Base-by-base conservation (phyloP, 2,888 invertebrate species). In the Synanthedon tipuliformis region DNA sequence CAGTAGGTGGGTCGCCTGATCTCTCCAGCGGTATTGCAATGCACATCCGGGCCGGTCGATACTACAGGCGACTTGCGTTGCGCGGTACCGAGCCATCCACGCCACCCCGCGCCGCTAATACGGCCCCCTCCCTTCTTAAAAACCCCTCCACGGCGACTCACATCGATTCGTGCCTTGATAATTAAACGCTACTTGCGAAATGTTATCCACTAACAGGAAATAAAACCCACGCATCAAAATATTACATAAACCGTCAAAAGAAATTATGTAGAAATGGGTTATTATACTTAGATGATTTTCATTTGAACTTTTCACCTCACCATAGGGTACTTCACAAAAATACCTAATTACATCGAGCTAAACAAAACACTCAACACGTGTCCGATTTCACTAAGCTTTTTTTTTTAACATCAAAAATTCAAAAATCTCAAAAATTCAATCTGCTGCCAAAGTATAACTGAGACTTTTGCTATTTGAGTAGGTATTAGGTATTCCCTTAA, bases 11-110 rank as follows among this genome's bases (percentile, higher is more conserved):
- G 72, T 69, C 73, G 78, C 63, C 64, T 70, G 81, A 79, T 81
- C 77, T 80, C 80, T 76, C 75, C 70, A 71, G 56, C 53, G 69
- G 73, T 71, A 76, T 75, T 71, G 80, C 82, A 69, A 76, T 82
- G 83, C 83, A 84, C 77, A 84, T 82, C 84, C 84, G 84, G 81
- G 77, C 74, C 82, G 85, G 85, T 86, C 86, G 86, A 85, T 86
- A 86, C 78, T 68, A 69, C 64, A 70, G 71, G 67, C 79, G 85
- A 85, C 80, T 83, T 86, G 85, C 85, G 85, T 79, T 62, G 72
- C 54, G 74, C 74, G 62, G 71, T 69, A 13, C 50, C 41, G 12
- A 41, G 48, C 74, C 69, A 66, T 72, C 73, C 75, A 64, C 72
- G 59, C 57, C 66, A 50, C 72, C 72, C 75, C 74, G 66, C 78